Conservation (phyloP, 2,797 vertebrate species). For the Myotis myotis region DNA sequence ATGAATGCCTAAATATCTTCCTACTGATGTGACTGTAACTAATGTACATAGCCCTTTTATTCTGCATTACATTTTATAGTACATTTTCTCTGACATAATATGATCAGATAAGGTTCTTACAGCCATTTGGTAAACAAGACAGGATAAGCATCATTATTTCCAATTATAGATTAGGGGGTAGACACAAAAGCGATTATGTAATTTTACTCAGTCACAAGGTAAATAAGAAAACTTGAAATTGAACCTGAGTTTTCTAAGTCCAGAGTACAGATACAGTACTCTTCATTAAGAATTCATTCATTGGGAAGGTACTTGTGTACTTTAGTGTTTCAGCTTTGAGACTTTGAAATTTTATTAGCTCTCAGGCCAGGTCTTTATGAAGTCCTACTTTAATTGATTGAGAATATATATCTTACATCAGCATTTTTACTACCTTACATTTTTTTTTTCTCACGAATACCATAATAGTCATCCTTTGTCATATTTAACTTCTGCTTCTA, state of each 20-base stretch:
- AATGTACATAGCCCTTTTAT: not conserved
- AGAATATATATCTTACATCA: conserved; percentile 59
- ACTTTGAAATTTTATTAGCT: conserved; percentile 60
- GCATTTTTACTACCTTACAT: conserved; percentile 42
- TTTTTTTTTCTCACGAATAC: conserved; percentile 42
- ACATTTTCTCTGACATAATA: not conserved
- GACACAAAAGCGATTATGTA: not conserved
- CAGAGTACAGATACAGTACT: not conserved
- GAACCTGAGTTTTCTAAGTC: not conserved
- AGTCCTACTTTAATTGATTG: conserved; percentile 66
- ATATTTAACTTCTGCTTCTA: conserved; percentile 32
- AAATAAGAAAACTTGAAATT: conserved; percentile 23
- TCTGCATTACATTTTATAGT: not conserved
- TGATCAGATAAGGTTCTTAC: not conserved
- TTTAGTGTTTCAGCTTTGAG: conserved; percentile 34
- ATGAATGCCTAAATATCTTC: not conserved
- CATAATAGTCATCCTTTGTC: conserved; percentile 50
- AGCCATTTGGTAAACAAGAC: not conserved
- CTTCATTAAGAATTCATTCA: conserved; percentile 5
- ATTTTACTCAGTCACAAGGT: not conserved
- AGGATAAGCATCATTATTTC: not conserved
- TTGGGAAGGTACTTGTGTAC: conserved; percentile 37
- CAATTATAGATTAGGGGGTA: not conserved
- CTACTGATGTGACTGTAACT: not conserved
- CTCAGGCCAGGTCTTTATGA: conserved; percentile 36